These are phyloP conservation scores for Porites divaricata DNA, from an alignment of 92 coral and sea anemone species.

Conservation along the genomic window DNA sequence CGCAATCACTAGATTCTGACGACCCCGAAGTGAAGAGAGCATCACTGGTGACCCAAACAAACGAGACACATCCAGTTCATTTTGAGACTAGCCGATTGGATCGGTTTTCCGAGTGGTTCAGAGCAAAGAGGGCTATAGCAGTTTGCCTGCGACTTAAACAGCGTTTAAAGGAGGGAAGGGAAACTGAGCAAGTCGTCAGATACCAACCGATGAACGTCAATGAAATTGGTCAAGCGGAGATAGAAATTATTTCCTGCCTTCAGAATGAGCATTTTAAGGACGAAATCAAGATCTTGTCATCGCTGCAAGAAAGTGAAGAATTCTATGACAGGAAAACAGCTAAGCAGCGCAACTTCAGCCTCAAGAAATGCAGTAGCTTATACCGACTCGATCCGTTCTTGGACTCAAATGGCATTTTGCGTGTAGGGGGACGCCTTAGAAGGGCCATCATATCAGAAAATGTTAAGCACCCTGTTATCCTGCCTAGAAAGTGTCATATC, in stretches of 20 bases:
- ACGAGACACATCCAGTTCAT: no score
- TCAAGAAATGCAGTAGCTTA: conserved; percentile 49
- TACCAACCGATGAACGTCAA: conserved; percentile 6
- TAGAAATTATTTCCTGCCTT: conserved; percentile 14
- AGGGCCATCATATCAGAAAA: conserved; percentile 13
- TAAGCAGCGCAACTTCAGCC: conserved; percentile 21
- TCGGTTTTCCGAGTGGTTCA: no score
- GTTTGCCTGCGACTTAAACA: no score
- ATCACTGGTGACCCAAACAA: no score
- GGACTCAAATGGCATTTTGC: background rate
- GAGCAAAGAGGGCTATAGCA: no score
- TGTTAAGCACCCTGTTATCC: conserved; percentile 19
- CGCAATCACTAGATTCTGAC: conserved; percentile 24
- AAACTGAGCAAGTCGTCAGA: no score
- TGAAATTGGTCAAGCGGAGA: conserved; percentile 36
- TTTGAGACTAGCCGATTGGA: no score
- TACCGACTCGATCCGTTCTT: conserved; percentile 49
- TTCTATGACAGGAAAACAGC: conserved; percentile 30
- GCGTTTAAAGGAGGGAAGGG: no score
- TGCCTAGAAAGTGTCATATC: conserved; percentile 8
- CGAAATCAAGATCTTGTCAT: conserved; percentile 19
- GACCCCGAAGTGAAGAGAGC: conserved; percentile 42
- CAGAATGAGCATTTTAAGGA: conserved; percentile 27
- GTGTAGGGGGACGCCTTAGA: conserved; percentile 65
- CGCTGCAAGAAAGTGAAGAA: conserved; percentile 11